A percentile compares a stretch with the other conserved stretches of the same genome.
Evolutionary conservation across 2,888 invertebrate species (phyloP).

Genomic region (Metacarcinus magister): DNA sequence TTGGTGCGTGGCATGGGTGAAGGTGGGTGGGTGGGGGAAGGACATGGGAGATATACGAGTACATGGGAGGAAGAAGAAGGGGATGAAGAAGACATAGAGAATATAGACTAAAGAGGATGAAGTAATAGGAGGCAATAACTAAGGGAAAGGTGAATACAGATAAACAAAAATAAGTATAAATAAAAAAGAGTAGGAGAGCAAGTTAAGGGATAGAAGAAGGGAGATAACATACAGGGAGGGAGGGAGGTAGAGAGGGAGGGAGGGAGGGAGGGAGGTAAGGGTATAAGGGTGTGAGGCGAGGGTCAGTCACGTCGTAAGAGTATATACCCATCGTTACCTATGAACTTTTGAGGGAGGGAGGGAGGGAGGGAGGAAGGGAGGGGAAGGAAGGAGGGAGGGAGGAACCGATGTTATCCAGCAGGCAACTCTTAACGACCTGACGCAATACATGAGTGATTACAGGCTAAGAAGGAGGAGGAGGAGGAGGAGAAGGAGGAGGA

Average conservation of each 20-base stretch:
- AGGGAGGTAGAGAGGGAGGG: not conserved
- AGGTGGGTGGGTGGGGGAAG: not conserved
- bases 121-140: not conserved
- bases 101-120: not conserved
- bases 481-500: conserved; percentile 4
- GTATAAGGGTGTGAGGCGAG: not conserved
- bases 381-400: not conserved
- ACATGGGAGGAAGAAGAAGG: not conserved
- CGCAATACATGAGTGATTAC: not conserved
- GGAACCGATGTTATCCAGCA: not conserved
- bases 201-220: not conserved
- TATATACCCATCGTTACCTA: conserved; percentile 23
- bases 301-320: not conserved
- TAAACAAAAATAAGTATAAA: not conserved
- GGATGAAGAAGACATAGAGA: not conserved
- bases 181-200: not conserved
- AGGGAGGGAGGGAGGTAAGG: not conserved
- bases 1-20: not conserved
- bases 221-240: not conserved
- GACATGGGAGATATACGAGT: not conserved
- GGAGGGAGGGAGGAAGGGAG: not conserved
- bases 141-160: not conserved
- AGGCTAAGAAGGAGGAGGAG: not conserved
- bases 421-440: conserved; percentile 6
- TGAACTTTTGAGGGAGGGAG: not conserved